A percentile compares a stretch with the other conserved stretches of the same genome.
These are phyloP conservation scores for Rhineura floridana DNA, from an alignment of 2,113 vertebrate species.

Conservation along the genomic window DNA sequence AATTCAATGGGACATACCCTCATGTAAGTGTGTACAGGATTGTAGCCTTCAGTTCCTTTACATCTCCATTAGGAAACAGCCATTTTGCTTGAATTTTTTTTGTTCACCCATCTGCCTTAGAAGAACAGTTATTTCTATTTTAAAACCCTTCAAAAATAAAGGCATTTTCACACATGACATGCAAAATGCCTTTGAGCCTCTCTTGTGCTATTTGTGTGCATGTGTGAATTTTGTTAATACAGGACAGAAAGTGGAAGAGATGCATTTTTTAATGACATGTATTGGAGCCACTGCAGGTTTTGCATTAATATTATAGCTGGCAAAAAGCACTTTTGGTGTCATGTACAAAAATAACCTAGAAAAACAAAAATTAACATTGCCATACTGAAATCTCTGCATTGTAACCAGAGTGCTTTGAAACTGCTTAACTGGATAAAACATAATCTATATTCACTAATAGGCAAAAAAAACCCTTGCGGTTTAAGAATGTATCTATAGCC, in stretches of 20 bases:
- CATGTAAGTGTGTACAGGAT: neutral
- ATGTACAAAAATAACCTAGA: conserved; percentile 13
- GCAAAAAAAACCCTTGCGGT: too few relatives aligned
- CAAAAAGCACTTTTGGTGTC: neutral
- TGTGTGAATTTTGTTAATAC: neutral
- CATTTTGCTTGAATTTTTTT: conserved; percentile 48
- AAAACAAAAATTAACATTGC: conserved; percentile 33
- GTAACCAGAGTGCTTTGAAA: neutral
- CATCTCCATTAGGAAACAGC: conserved; percentile 42
- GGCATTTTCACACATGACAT: neutral
- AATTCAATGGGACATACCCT: neutral
- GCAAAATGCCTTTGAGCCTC: neutral
- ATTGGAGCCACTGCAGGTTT: neutral
- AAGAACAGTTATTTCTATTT: conserved; percentile 37
- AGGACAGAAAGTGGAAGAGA: neutral
- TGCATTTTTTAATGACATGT: neutral
- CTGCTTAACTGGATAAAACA: neutral
- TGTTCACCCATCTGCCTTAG: conserved; percentile 46
- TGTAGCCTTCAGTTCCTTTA: conserved; percentile 16
- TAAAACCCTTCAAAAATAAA: conserved; percentile 27
- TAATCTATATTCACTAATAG: too few relatives aligned
- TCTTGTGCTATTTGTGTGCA: neutral
- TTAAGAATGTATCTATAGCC: too few relatives aligned
- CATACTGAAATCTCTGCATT: neutral
- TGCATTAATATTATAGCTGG: neutral